Percentiles rank a stretch among this genome's conserved stretches.
phyloP scores from a whole-genome alignment of 2,797 vertebrate genomes.

The Leptoclinus maculatus region DNA sequence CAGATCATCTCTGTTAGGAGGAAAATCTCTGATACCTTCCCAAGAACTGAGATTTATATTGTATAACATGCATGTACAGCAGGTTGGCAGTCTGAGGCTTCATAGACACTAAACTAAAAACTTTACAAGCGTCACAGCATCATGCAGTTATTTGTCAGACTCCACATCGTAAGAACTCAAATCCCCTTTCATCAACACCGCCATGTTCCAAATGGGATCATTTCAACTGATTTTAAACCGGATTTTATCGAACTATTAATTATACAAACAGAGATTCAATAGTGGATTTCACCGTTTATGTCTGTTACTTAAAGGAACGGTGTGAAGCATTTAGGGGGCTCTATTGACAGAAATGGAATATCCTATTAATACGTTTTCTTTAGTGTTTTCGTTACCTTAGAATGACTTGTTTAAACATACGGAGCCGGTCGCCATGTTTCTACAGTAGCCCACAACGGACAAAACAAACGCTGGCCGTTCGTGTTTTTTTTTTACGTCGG shows the following conservation, averaged over 20 bases:
- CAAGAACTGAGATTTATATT: neutral
- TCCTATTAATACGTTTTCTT: no score
- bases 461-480: neutral
- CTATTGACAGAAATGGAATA: no score
- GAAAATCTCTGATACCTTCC: neutral
- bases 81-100: neutral
- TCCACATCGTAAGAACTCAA: no score
- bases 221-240: neutral
- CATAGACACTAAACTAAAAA: neutral
- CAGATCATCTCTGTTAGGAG: constrained; percentile 22
- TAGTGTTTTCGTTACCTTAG: no score
- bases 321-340: no score
- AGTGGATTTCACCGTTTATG: neutral
- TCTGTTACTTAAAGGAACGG: no score
- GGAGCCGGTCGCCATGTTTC: neutral
- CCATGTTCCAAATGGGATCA: neutral
- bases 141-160: neutral
- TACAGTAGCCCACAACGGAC: neutral
- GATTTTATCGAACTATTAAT: neutral
- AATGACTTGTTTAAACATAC: no score
- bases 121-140: neutral
- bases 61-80: neutral
- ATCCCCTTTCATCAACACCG: neutral
- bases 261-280: neutral
- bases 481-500: neutral